A percentile compares a stretch with the other conserved stretches of the same genome.
These are phyloP conservation scores for Arrhamphus sclerolepis DNA, from an alignment of 2,797 vertebrate genomes.

Conservation along the genomic window DNA sequence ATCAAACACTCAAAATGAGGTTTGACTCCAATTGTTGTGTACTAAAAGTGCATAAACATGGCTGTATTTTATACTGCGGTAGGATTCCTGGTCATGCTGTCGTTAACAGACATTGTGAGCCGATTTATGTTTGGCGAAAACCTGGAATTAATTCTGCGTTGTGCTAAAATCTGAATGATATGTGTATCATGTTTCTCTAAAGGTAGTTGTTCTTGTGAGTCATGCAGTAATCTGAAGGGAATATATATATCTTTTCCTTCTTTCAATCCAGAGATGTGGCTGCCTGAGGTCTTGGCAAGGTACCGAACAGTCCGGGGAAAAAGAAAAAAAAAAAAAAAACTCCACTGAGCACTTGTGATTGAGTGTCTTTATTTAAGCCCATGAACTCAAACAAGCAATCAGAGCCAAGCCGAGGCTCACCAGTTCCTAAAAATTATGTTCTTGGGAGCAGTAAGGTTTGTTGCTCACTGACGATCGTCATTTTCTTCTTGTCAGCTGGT, in stretches of 20 bases:
- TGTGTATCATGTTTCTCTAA: conserved; percentile 59
- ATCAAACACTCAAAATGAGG: neutral
- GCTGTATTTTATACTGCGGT: conserved; percentile 10
- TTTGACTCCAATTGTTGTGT: conserved; percentile 4
- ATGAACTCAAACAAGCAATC: conserved; percentile 75
- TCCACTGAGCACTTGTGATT: conserved; percentile 69
- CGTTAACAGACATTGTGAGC: conserved; percentile 15
- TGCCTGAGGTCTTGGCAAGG: conserved; percentile 74
- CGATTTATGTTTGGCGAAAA: conserved; percentile 29
- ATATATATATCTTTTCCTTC: conserved; percentile 63
- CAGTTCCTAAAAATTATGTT: conserved; percentile 62
- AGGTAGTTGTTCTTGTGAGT: conserved; percentile 74
- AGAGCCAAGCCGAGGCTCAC: conserved; percentile 63
- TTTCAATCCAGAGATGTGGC: conserved; percentile 65
- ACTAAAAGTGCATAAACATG: neutral
- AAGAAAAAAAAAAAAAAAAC: too few relatives aligned
- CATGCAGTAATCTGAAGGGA: conserved; percentile 65
- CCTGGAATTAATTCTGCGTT: conserved; percentile 34
- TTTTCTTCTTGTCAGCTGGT: conserved; percentile 50
- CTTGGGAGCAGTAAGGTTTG: conserved; percentile 57
- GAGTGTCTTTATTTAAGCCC: conserved; percentile 79
- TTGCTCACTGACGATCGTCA: conserved; percentile 45
- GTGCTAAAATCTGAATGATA: conserved; percentile 63
- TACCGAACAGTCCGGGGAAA: conserved; percentile 56
- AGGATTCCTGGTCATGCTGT: conserved; percentile 7